A percentile compares a stretch with the other conserved stretches of the same genome.
Conservation (phyloP, 2,888 invertebrate genomes). For the Pantelozetes paolii region DNA sequence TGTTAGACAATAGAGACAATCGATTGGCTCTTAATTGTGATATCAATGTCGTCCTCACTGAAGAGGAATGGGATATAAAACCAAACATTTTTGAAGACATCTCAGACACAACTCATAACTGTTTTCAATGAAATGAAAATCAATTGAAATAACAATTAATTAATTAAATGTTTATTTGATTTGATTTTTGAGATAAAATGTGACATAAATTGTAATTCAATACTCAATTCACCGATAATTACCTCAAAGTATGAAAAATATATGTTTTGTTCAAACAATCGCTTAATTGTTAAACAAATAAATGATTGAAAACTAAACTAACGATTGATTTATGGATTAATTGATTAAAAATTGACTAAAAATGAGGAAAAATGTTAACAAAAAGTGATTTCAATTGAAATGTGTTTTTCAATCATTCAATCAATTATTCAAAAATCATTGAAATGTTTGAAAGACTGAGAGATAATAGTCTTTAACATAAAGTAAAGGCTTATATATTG, state of each 20-base stretch:
- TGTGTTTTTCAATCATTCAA: background rate
- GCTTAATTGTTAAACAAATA: too few species aligned
- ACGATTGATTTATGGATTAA: background rate
- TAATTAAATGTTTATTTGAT: background rate
- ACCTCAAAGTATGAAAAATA: too few species aligned
- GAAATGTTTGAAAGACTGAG: too few species aligned
- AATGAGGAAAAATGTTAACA: constrained; percentile 2
- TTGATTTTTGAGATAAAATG: background rate
- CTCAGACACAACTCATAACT: background rate
- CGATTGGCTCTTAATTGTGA: constrained; percentile 4
- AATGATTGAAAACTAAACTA: background rate
- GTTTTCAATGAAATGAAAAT: background rate
- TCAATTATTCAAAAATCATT: background rate
- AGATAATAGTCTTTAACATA: too few species aligned
- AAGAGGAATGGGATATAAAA: background rate
- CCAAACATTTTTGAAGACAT: constrained; percentile 32
- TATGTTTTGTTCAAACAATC: too few species aligned
- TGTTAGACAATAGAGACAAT: background rate
- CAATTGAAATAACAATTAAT: background rate
- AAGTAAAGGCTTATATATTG: too few species aligned
- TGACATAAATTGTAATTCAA: too few species aligned
- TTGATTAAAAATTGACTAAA: background rate
- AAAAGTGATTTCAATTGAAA: background rate
- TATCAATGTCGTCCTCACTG: background rate
- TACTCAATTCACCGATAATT: too few species aligned